phyloP scores from a whole-genome alignment of 1,140 invertebrate species.

The silkworm (Bombyx mori) region ASM3026992v2 NC_085117.1:6951501-6952000 shows the following conservation, averaged over 20 bases:
- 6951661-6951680: conserved; percentile 40
- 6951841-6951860: not conserved
- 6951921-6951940: too few species aligned
- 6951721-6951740: conserved; percentile 68
- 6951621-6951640: conserved; percentile 49
- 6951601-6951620: conserved; percentile 58
- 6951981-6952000: too few species aligned
- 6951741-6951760: conserved; percentile 72
- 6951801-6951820: conserved; percentile 74
- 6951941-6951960: too few species aligned
- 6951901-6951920: too few species aligned
- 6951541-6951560: too few species aligned
- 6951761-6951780: conserved; percentile 73
- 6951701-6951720: conserved; percentile 66
- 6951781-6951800: conserved; percentile 70
- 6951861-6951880: too few species aligned
- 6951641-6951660: conserved; percentile 58
- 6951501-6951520: too few species aligned
- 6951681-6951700: conserved; percentile 50
- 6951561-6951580: conserved; percentile 43
- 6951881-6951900: too few species aligned
- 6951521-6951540: too few species aligned
- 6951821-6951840: conserved; percentile 61
- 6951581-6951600: conserved; percentile 47
- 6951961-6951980: too few species aligned